Evolutionary conservation across 2,797 vertebrate genomes (phyloP), one percentile per base, ranked within the genome.

Genomic region (Sebastes matsubarae): DNA sequence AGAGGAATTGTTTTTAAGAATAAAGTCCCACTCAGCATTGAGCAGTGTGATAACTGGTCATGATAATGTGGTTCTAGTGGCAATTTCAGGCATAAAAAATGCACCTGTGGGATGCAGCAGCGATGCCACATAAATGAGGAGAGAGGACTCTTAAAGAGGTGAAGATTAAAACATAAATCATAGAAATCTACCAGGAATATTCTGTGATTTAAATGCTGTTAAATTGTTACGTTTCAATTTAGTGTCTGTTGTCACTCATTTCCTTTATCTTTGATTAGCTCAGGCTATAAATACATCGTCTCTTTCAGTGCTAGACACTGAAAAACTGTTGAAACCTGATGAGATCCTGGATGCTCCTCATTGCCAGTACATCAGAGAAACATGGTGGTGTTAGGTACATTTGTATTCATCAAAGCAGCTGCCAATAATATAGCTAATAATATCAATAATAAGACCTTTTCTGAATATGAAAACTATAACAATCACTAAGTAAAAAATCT

Each of bases 401-500:
- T 54, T 67, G 6, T 34, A 57, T 34, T 60, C 18, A 8, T 67
- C 29, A 72, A 3, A 68, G 38, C 8, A 38, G 29, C 9, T 58
- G 24, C n/a, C 32, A 42, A 38, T 68, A 7, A 68, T 32, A 54
- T 22, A 18, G 6, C 42, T 24, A 66, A 46, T 32, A n/a, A 38
- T 22, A 58, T 61, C 54, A 85, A 24, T 22, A 52, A 66, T n/a
- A 29, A 42, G 1, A 68, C 11, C 0, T 38, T 73, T n/a, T 81
- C 24, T 72, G 12, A 59, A 46, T 65, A 22, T 12, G 52, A 66
- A 60, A 71, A 22, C 38, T 61, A 0, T 1, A 8, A 59, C 42
- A 80, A 34, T 72, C n/a, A 59, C n/a, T 5, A n/a, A 32, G 20
- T 87, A 22, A 68, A 66, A 81, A 67, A 77, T 65, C 57, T 20